phyloP scores from a whole-genome alignment of 37 sponge, comb jelly and placozoan genomes.

The Cliona cf. orientalis region DNA sequence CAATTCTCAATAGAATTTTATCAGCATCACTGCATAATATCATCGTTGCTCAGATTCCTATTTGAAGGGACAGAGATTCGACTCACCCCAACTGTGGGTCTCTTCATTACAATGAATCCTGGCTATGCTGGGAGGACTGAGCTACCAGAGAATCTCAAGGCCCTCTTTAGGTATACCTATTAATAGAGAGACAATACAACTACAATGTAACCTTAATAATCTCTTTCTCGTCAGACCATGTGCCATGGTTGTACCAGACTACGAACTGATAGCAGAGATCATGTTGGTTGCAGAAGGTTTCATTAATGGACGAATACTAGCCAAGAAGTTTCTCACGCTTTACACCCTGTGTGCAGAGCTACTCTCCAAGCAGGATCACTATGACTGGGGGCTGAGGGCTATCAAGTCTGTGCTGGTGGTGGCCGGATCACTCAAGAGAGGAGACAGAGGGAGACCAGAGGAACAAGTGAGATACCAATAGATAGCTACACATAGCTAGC shows the following conservation, averaged over 20 bases:
- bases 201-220: no score
- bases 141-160: constrained; percentile 97
- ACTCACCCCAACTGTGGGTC: constrained; percentile 91
- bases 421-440: constrained; percentile 96
- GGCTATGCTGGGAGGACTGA: constrained; percentile 99
- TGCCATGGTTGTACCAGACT: constrained; percentile 99
- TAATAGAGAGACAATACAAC: no score
- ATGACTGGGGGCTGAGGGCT: constrained; percentile 99
- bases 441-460: constrained; percentile 95
- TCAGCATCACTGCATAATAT: no score
- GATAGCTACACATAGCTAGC: no score
- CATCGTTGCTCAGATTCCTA: constrained; percentile 79
- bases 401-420: constrained; percentile 99
- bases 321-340: constrained; percentile 96
- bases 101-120: constrained; percentile 99
- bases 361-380: constrained; percentile 95
- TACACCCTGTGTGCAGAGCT: constrained; percentile 94
- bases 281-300: constrained; percentile 99
- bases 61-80: constrained; percentile 92
- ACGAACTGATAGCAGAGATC: constrained; percentile 97
- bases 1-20: no score
- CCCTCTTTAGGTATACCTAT: constrained; percentile 94
- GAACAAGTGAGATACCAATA: constrained; percentile 74
- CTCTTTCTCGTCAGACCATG: constrained; percentile 95
- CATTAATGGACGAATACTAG: constrained; percentile 90